Evolutionary conservation across 35 echinoderm and acorn worm genomes (phyloP).

Genomic region (Holothuria glaberrima): DNA sequence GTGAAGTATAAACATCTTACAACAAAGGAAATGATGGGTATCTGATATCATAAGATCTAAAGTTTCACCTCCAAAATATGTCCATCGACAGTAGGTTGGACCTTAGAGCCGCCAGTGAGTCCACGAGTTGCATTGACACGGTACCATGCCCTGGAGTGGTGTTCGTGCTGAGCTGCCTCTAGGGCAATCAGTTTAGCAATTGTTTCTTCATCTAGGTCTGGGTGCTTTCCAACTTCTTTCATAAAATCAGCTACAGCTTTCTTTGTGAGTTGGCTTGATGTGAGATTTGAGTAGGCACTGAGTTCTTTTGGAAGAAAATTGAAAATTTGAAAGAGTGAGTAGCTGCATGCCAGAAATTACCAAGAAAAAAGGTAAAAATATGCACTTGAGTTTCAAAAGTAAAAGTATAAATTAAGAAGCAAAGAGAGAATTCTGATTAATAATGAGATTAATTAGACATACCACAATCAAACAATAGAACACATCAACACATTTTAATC

Average conservation of each 20-base stretch:
- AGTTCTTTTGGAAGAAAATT: constrained; percentile 16
- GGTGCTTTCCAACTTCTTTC: constrained; percentile 91
- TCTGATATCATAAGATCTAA: not conserved
- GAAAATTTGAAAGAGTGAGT: not conserved
- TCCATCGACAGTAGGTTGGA: constrained; percentile 70
- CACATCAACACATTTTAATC: no score
- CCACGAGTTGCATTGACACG: constrained; percentile 87
- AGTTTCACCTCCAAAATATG: constrained; percentile 79
- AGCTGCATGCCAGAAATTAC: no score
- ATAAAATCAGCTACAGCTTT: constrained; percentile 86
- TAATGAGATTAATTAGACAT: no score
- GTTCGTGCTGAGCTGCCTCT: constrained; percentile 86
- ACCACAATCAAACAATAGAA: no score
- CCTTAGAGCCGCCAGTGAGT: constrained; percentile 82
- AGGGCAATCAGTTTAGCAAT: constrained; percentile 88
- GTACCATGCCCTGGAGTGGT: constrained; percentile 95
- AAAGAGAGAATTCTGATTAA: no score
- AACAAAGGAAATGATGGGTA: not conserved
- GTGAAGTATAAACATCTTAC: not conserved
- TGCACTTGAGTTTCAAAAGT: no score
- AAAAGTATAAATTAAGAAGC: no score
- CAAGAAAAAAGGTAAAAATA: no score
- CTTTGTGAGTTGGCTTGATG: constrained; percentile 75
- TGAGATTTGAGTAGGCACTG: constrained; percentile 63
- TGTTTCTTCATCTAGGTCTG: constrained; percentile 74